Evolutionary conservation across 2,888 invertebrate genomes (phyloP).

Genomic region (Blastobasis lacticolella): DNA sequence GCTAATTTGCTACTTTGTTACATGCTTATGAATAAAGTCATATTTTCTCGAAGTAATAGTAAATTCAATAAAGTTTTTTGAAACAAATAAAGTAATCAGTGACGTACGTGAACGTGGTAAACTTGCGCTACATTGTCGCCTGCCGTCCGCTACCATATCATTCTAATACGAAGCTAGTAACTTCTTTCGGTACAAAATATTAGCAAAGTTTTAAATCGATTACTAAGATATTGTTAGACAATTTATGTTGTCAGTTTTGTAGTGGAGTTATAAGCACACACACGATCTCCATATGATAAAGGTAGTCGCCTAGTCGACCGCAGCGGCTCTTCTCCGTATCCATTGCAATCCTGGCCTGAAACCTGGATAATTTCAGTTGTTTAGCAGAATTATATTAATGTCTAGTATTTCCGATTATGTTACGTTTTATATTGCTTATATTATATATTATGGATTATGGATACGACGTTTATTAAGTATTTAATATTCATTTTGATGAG

Average conservation of each 20-base stretch:
- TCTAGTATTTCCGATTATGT: conserved; percentile 72
- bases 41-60: too few relatives aligned
- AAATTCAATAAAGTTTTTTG: too few relatives aligned
- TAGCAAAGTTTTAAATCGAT: conserved; percentile 66
- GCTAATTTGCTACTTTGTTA: too few relatives aligned
- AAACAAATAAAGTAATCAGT: too few relatives aligned
- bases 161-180: conserved; percentile 65
- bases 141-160: conserved; percentile 70
- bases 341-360: conserved; percentile 43
- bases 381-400: conserved; percentile 73
- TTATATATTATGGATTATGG: conserved; percentile 69
- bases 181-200: conserved; percentile 65
- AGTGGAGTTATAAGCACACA: conserved; percentile 27
- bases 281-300: conserved; percentile 18
- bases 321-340: conserved; percentile 37
- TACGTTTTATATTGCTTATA: conserved; percentile 74
- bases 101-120: too few relatives aligned
- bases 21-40: too few relatives aligned
- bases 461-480: conserved; percentile 73
- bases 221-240: conserved; percentile 66
- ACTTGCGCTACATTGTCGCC: conserved; percentile 10
- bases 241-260: conserved; percentile 54
- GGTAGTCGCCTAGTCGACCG: conserved; percentile 46
- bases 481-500: conserved; percentile 73
- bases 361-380: conserved; percentile 68